phyloP scores from a whole-genome alignment of 2,888 invertebrate genomes.

The Epinotia demarniana region DNA sequence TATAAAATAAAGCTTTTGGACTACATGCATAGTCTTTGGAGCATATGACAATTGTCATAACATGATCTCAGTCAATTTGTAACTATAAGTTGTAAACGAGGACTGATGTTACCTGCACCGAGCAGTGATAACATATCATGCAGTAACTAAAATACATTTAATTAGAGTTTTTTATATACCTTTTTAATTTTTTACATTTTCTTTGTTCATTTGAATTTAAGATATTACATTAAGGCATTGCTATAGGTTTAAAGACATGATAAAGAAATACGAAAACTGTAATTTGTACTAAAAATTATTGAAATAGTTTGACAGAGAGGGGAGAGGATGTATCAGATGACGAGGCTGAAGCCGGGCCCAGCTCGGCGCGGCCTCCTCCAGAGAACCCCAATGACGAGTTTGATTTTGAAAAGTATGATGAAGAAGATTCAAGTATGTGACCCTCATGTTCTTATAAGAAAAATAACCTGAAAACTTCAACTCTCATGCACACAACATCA shows the following conservation, averaged over 20 bases:
- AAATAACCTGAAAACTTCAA: too few relatives aligned
- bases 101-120: too few relatives aligned
- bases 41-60: not conserved
- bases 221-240: not conserved
- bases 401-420: conserved; percentile 90
- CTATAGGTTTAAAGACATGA: not conserved
- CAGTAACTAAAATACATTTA: too few relatives aligned
- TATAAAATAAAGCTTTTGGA: not conserved
- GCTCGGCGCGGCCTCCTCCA: conserved; percentile 60
- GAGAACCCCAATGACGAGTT: conserved; percentile 87
- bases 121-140: too few relatives aligned
- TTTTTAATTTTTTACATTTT: too few relatives aligned
- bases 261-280: not conserved
- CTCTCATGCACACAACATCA: too few relatives aligned
- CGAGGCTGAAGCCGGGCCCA: conserved; percentile 62
- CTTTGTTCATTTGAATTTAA: too few relatives aligned
- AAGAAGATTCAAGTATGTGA: conserved; percentile 84
- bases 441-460: not conserved
- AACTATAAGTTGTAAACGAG: too few relatives aligned
- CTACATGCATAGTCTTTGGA: too few relatives aligned
- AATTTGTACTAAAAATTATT: not conserved
- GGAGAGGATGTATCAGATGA: conserved; percentile 79
- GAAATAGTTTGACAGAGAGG: conserved; percentile 66
- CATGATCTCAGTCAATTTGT: not conserved
- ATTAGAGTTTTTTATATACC: too few relatives aligned